These are phyloP conservation scores for Thaleichthys pacificus DNA, from an alignment of 2,797 vertebrate species.

Conservation along the genomic window DNA sequence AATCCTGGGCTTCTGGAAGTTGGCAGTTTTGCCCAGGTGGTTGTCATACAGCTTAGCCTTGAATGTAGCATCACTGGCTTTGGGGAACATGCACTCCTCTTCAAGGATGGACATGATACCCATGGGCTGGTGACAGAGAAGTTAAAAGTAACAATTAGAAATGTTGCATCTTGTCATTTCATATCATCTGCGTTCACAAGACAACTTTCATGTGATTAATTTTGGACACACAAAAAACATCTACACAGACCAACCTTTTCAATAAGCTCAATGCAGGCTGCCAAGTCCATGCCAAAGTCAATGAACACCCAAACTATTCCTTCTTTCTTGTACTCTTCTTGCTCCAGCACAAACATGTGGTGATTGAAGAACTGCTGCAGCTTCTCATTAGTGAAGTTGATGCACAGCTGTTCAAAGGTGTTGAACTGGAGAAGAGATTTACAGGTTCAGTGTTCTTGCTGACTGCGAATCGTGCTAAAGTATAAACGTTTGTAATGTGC, in stretches of 20 bases:
- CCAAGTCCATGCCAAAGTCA: conserved; percentile 67
- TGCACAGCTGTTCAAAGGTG: conserved; percentile 76
- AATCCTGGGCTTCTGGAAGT: conserved; percentile 78
- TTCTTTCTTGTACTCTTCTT: conserved; percentile 80
- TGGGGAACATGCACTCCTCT: conserved; percentile 79
- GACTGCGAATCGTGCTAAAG: neutral
- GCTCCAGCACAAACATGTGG: conserved; percentile 77
- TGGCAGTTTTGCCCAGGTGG: conserved; percentile 76
- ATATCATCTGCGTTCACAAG: neutral
- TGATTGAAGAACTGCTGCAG: conserved; percentile 79
- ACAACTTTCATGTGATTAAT: neutral
- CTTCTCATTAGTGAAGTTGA: conserved; percentile 80
- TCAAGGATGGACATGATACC: conserved; percentile 79
- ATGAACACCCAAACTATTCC: conserved; percentile 77
- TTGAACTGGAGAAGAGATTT: conserved; percentile 47
- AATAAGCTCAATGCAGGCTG: conserved; percentile 64
- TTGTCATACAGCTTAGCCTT: conserved; percentile 82
- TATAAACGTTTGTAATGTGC: neutral
- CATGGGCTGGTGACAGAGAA: conserved; percentile 61
- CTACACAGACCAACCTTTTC: conserved; percentile 42
- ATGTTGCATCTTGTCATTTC: neutral
- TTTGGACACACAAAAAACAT: neutral
- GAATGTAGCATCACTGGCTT: conserved; percentile 72
- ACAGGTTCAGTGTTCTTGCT: neutral
- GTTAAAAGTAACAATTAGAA: neutral